Conservation (phyloP, 2,797 vertebrate species). For the Pantherophis vulpinus region DNA sequence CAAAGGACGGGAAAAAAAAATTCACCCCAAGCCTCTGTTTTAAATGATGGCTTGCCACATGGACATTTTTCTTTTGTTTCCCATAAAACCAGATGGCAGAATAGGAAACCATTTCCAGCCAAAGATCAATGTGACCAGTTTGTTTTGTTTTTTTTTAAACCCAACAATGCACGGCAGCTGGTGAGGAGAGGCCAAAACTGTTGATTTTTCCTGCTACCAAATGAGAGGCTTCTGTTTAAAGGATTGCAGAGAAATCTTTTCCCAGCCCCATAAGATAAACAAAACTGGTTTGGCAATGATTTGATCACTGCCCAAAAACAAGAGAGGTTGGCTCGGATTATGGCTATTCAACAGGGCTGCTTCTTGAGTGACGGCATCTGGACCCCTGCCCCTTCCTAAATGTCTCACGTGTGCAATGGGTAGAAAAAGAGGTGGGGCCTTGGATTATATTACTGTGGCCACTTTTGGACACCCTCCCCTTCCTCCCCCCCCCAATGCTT, state of each 20-base stretch:
- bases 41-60: background rate
- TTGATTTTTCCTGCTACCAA: background rate
- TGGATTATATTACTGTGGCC: background rate
- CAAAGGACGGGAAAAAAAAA: background rate
- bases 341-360: background rate
- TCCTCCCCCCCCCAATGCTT: background rate
- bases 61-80: constrained; percentile 15
- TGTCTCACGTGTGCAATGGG: background rate
- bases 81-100: background rate
- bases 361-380: background rate
- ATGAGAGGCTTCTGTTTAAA: background rate
- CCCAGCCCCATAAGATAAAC: background rate
- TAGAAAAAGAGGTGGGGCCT: background rate
- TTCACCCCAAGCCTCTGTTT: background rate
- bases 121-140: background rate
- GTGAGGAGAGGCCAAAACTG: background rate
- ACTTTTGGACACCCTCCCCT: background rate
- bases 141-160: no score
- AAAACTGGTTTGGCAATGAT: background rate
- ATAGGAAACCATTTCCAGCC: background rate
- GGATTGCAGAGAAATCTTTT: no score
- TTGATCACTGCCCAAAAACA: background rate
- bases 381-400: background rate
- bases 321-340: no score
- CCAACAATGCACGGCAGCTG: background rate